These are phyloP conservation scores for Phaetusa simplex DNA, from an alignment of 2,113 vertebrate species.

Conservation along the genomic window DNA sequence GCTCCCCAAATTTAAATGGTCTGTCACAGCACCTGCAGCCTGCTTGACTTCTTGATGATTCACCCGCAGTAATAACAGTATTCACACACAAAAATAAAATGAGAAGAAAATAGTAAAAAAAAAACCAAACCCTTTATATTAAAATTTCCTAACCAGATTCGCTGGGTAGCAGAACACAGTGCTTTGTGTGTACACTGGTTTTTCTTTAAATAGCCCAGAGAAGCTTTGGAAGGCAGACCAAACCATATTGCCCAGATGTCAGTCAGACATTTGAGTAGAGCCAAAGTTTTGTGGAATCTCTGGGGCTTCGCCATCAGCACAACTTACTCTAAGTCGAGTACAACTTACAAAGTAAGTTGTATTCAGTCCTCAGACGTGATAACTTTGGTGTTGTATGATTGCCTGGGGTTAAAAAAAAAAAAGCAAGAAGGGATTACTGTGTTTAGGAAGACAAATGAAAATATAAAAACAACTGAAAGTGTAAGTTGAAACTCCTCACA, in stretches of 20 bases:
- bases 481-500: not conserved
- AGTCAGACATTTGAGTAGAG: not conserved
- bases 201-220: not conserved
- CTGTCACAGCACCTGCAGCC: not conserved
- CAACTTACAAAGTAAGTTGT: too few relatives aligned
- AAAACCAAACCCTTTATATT: rapidly evolving
- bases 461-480: not conserved
- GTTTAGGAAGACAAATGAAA: not conserved
- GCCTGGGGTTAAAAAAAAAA: not conserved
- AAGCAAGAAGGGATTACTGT: not conserved
- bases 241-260: not conserved
- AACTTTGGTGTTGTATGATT: not conserved
- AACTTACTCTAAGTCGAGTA: not conserved
- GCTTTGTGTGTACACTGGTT: not conserved
- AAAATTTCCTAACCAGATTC: not conserved
- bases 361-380: not conserved
- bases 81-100: not conserved
- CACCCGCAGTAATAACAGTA: not conserved
- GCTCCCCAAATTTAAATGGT: not conserved
- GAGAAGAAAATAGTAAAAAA: not conserved
- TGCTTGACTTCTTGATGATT: not conserved
- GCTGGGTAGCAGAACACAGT: not conserved
- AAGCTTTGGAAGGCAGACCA: not conserved
- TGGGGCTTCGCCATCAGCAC: not conserved
- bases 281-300: not conserved